These are phyloP conservation scores for Gonioctena quinquepunctata DNA, from an alignment of 1,140 invertebrate genomes.

Conservation along the genomic window DNA sequence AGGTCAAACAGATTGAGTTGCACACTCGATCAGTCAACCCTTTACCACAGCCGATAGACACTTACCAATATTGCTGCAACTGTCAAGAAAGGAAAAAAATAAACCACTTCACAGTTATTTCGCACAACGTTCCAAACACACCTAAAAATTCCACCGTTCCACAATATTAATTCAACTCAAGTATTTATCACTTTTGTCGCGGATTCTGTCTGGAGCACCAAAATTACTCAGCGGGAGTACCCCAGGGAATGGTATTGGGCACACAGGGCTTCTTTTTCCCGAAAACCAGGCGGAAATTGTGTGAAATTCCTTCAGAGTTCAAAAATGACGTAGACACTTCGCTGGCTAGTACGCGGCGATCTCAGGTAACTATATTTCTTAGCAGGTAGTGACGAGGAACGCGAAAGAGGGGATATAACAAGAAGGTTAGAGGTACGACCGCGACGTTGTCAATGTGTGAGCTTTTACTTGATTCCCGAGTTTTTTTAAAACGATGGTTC, in stretches of 20 bases:
- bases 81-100: not conserved
- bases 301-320: slow-evolving; percentile 8
- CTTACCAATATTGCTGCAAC: slow-evolving; percentile 1
- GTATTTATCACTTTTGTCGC: not conserved
- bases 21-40: not conserved
- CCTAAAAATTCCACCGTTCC: slow-evolving; percentile 9
- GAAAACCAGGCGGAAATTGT: not conserved
- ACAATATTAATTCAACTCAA: not conserved
- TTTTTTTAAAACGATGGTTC: too few relatives aligned
- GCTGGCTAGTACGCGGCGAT: slow-evolving; percentile 7
- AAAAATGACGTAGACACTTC: slow-evolving; percentile 6
- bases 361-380: slow-evolving; percentile 19
- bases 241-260: not conserved
- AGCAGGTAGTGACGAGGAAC: slow-evolving; percentile 7
- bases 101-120: slow-evolving; percentile 14
- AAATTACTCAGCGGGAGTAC: not conserved
- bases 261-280: not conserved
- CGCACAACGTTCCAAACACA: slow-evolving; percentile 1
- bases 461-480: too few relatives aligned
- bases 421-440: not conserved
- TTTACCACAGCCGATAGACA: not conserved
- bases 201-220: not conserved
- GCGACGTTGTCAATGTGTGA: not conserved
- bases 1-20: not conserved
- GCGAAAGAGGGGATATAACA: not conserved